Evolutionary conservation across 2,888 invertebrate genomes (phyloP).

Genomic region (Melinopterus prodromus): DNA sequence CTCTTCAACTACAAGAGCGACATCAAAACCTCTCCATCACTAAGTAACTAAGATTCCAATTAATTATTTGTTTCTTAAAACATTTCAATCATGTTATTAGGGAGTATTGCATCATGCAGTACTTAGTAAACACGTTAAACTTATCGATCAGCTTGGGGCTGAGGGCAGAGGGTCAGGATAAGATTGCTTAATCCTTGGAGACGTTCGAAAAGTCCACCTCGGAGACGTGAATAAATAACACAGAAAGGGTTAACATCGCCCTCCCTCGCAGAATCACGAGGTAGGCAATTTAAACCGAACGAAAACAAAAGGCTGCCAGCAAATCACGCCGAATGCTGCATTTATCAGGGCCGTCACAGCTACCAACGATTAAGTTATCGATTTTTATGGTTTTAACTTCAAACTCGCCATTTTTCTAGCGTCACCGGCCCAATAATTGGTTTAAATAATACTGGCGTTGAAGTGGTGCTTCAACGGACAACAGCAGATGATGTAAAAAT

Average conservation of each 20-base stretch:
- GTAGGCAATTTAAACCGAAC: not conserved
- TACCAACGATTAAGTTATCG: no score
- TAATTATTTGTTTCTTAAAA: no score
- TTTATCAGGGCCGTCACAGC: no score
- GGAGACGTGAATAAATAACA: not conserved
- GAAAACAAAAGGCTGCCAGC: no score
- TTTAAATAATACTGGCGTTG: no score
- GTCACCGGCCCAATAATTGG: no score
- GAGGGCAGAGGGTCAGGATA: not conserved
- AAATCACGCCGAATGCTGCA: no score
- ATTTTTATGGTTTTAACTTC: no score
- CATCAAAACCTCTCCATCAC: not conserved
- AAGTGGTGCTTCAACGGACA: no score
- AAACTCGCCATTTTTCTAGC: no score
- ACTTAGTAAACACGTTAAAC: not conserved
- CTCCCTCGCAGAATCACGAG: not conserved
- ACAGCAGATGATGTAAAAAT: no score
- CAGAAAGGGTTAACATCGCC: not conserved
- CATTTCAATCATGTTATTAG: not conserved
- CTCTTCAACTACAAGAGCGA: not conserved
- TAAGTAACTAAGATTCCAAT: no score
- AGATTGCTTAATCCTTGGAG: slow-evolving; percentile 4
- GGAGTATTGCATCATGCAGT: not conserved
- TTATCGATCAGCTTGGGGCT: not conserved
- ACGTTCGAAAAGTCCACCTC: not conserved